phyloP scores from a whole-genome alignment of 1,140 invertebrate species.

The Macrocentrus cingulum region DNA sequence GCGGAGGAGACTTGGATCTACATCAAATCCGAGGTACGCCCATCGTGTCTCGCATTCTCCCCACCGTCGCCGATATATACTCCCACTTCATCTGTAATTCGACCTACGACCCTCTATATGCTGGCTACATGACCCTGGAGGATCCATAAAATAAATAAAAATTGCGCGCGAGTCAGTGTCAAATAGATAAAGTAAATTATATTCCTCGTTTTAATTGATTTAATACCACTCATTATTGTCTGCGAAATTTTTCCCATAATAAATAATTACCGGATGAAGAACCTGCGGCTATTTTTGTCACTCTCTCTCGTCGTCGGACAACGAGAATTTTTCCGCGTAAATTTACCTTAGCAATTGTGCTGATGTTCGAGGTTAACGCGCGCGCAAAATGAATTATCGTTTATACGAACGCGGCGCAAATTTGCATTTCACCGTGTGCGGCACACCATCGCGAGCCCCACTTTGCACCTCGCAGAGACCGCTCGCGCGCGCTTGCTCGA shows the following conservation, averaged over 20 bases:
- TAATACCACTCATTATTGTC: too few species aligned
- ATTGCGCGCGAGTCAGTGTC: too few species aligned
- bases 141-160: not conserved
- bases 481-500: not conserved
- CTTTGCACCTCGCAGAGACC: slow-evolving; percentile 8
- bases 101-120: slow-evolving; percentile 26
- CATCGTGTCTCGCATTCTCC: slow-evolving; percentile 35
- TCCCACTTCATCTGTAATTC: slow-evolving; percentile 19
- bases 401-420: slow-evolving; percentile 11
- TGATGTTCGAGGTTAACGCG: not conserved
- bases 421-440: slow-evolving; percentile 20
- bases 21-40: slow-evolving; percentile 49
- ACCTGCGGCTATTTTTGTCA: too few species aligned
- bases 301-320: too few species aligned
- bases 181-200: too few species aligned
- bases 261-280: too few species aligned
- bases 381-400: slow-evolving; percentile 20
- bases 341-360: not conserved
- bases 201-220: too few species aligned
- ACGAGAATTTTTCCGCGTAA: too few species aligned
- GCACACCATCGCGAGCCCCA: slow-evolving; percentile 8
- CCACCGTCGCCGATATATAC: slow-evolving; percentile 5
- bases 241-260: too few species aligned
- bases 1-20: slow-evolving; percentile 46
- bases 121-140: slow-evolving; percentile 5